These are phyloP conservation scores for Albula glossodonta DNA, from an alignment of 2,113 vertebrate genomes.

Conservation along the genomic window DNA sequence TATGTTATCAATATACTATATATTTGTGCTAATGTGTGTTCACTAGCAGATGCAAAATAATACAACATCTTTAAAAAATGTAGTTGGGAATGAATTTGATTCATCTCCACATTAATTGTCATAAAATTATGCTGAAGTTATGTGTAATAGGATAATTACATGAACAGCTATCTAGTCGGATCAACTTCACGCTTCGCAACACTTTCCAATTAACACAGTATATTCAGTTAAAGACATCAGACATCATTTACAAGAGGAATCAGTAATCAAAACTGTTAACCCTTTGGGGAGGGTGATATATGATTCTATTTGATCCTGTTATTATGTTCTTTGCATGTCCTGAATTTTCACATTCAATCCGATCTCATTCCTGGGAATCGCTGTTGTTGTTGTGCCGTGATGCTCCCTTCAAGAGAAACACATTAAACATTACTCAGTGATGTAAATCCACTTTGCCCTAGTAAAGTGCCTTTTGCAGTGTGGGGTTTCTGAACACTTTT, in stretches of 20 bases:
- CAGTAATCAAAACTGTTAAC: neutral
- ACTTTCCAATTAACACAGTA: neutral
- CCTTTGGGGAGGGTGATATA: neutral
- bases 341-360: too few species aligned
- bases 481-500: too few species aligned
- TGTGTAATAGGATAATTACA: neutral
- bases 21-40: neutral
- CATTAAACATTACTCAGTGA: too few species aligned
- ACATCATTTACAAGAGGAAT: neutral
- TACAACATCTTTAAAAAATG: neutral
- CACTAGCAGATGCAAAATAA: neutral
- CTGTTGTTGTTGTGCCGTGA: too few species aligned
- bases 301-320: neutral
- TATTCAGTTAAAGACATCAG: neutral
- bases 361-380: too few species aligned
- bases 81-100: neutral
- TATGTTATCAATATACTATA: too few species aligned
- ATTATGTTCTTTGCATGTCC: neutral
- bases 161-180: neutral
- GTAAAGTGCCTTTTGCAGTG: too few species aligned
- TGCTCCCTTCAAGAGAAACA: too few species aligned
- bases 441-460: too few species aligned
- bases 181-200: neutral
- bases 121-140: neutral
- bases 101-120: neutral